Base-by-base conservation (phyloP, 2,888 invertebrate species). In the Copidosoma aretas region DNA sequence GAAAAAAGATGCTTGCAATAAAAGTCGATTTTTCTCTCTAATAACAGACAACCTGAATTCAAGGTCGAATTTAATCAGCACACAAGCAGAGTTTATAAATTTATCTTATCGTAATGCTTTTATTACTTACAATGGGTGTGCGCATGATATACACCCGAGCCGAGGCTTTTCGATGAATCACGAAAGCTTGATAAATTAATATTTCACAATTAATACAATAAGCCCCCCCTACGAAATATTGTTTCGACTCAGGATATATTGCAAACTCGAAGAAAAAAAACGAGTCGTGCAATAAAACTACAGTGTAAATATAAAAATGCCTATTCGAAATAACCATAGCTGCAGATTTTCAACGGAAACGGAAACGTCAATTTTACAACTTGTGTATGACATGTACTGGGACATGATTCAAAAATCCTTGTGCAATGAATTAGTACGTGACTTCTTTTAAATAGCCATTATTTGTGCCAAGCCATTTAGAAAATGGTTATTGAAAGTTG, bases 391-490 rank as follows among this genome's bases (percentile, higher is more conserved):
- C n/a, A n/a, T n/a, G 57, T 43, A 65, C 53, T n/a, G 57, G 60
- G 46, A 65, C 12, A 64, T 14, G 53, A 22, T 39, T 54, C n/a
- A 12, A 12, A 64, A 60, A 67, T 46, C n/a, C 43, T 67, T 52
- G 52, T 60, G 59, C 59, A 64, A 61, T 63, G 19, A n/a, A 58
- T 21, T 64, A 32, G 21, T 58, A 61, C 56, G 39, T 25, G 52
- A 5, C n/a, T 10, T 21, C 53, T 46, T 14, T 67, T 64, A 39
- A 59, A 22, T 39, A 25, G 58, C 25, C 58, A 61, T 15, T 41
- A n/a, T 65, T 69, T 69, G 56, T 65, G 61, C 61, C 49, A 53
- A 69, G 41, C 46, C 54, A 64, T 68, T 61, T 39, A 51, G 43
- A 12, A 21, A 64, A 56, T 46, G 12, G 43, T 25, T 41, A 43